Percentiles rank a stretch among this genome's conserved stretches.
Evolutionary conservation across 2,113 vertebrate genomes (phyloP).

Genomic region (Cavia aperea): DNA sequence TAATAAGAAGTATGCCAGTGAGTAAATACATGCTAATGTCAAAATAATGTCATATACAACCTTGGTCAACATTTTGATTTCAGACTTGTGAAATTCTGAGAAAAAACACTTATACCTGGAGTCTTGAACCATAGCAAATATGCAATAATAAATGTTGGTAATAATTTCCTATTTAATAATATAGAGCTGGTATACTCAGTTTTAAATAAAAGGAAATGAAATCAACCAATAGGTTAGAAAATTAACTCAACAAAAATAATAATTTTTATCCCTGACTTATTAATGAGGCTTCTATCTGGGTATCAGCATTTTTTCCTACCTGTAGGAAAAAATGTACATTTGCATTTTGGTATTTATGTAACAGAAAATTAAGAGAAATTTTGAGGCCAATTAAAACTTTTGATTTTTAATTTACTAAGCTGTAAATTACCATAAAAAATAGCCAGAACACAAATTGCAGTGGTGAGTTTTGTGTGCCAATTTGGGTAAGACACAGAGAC

Average conservation of each 20-base stretch:
- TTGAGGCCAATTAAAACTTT: background rate
- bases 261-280: background rate
- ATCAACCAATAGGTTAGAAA: background rate
- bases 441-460: background rate
- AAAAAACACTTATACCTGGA: background rate
- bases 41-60: background rate
- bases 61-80: background rate
- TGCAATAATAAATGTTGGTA: background rate
- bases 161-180: background rate
- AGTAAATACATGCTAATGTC: background rate
- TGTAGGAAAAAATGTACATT: background rate
- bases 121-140: background rate
- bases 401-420: background rate
- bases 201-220: background rate
- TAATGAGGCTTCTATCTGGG: background rate
- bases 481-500: background rate
- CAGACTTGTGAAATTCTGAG: background rate
- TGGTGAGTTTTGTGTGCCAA: background rate
- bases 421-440: background rate
- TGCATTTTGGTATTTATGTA: background rate
- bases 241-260: background rate
- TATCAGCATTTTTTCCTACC: no score
- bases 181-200: background rate
- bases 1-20: background rate
- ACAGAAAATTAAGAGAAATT: background rate